phyloP scores from a whole-genome alignment of 2,888 invertebrate species.

The Drosophila buzzatii region DNA sequence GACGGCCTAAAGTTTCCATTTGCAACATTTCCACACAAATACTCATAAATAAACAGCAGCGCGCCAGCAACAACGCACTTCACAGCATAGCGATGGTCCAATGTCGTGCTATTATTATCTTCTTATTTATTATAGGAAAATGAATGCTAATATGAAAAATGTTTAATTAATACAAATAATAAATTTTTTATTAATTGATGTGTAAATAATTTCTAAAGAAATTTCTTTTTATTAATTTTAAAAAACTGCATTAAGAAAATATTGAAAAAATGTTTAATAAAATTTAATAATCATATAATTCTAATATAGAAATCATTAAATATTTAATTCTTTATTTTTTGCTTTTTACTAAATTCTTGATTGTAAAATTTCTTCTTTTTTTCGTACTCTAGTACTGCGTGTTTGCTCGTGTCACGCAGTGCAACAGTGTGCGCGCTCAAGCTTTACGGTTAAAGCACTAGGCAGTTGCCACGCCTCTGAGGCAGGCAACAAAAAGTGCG shows the following conservation, averaged over 20 bases:
- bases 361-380: background rate
- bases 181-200: no score
- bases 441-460: conserved; percentile 2
- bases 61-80: conserved; percentile 19
- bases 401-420: conserved; percentile 13
- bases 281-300: no score
- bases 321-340: no score
- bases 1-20: conserved; percentile 56
- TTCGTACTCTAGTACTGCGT: background rate
- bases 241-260: no score
- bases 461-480: conserved; percentile 43
- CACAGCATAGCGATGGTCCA: conserved; percentile 1
- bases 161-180: no score
- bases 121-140: background rate
- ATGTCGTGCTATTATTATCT: background rate
- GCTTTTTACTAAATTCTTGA: no score
- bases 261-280: no score
- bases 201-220: no score
- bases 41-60: conserved; percentile 61
- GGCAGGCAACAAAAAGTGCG: conserved; percentile 60
- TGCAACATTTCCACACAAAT: conserved; percentile 67
- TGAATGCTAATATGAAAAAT: no score
- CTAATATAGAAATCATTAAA: no score
- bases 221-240: no score
- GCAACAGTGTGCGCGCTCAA: background rate